A percentile compares a stretch with the other conserved stretches of the same genome.
These are phyloP conservation scores for Sus scrofa DNA, from an alignment of 2,113 vertebrate genomes.

Conservation along the genomic window T2T-Sscrofa CM000812.6:48819501-48820000, in stretches of 20 bases:
- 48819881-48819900: background rate
- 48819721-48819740: background rate
- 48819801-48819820: background rate
- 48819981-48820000: conserved; percentile 14
- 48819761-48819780: background rate
- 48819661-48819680: background rate
- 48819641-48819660: background rate
- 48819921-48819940: background rate
- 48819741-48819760: background rate
- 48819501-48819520: background rate
- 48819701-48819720: background rate
- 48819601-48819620: background rate
- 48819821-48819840: background rate
- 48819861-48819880: background rate
- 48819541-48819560: background rate
- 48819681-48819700: background rate
- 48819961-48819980: conserved; percentile 15
- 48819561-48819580: background rate
- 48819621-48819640: background rate
- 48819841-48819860: background rate
- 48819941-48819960: background rate
- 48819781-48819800: background rate
- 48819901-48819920: background rate
- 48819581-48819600: background rate
- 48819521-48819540: background rate